Evolutionary conservation across 1,140 invertebrate genomes (phyloP).

Genomic region (Tribolium castaneum): DNA sequence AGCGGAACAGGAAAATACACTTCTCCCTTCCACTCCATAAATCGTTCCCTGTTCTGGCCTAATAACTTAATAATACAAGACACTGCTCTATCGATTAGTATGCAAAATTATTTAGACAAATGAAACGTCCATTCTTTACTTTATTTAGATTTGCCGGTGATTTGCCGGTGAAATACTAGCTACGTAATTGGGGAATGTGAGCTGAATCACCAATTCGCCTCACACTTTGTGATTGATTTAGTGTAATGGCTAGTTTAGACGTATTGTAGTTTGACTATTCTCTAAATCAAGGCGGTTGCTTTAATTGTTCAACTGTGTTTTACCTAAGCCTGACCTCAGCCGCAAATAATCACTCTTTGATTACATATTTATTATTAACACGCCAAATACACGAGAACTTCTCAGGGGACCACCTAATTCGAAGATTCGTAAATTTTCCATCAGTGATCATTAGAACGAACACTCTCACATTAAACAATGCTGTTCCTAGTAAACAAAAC

Average conservation of each 20-base stretch:
- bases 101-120: background rate
- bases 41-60: slow-evolving; percentile 15
- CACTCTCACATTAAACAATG: no score
- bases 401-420: no score
- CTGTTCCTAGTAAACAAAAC: no score
- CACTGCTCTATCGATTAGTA: slow-evolving; percentile 9
- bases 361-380: no score
- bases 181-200: slow-evolving; percentile 28
- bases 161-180: slow-evolving; percentile 34
- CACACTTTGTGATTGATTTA: slow-evolving; percentile 36
- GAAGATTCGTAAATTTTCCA: no score
- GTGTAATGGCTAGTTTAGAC: slow-evolving; percentile 23
- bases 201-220: slow-evolving; percentile 31
- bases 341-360: background rate
- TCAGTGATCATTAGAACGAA: no score
- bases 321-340: background rate
- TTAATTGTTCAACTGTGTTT: background rate
- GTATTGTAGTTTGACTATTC: slow-evolving; percentile 21
- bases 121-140: slow-evolving; percentile 22
- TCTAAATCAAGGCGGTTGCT: slow-evolving; percentile 12
- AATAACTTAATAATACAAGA: slow-evolving; percentile 32
- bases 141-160: slow-evolving; percentile 34
- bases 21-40: slow-evolving; percentile 27
- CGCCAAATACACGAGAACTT: no score
- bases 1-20: slow-evolving; percentile 18